Evolutionary conservation across 1,140 invertebrate species (phyloP), one percentile per base, ranked within the genome.

Genomic region (Lepidurus apus): DNA sequence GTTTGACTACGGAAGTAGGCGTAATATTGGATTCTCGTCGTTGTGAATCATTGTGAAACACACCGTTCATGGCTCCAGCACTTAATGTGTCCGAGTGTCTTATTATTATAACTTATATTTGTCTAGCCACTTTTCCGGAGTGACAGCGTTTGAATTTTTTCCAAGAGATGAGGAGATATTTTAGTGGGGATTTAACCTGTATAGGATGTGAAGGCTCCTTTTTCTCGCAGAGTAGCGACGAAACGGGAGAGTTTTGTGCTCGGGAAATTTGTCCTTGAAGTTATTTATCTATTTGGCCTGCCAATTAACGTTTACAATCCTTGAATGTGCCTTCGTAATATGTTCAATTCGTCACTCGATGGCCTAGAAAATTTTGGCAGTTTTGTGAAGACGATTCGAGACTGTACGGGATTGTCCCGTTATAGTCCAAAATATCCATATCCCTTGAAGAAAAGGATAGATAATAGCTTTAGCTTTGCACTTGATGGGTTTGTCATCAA

Each of bases 71-170:
- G 53, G 53, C 53, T 17, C n/a, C 53, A 9, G 53, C 53, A 65
- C 53, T 65, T 65, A 65, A 17, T 65, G 53, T 65, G 21, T 65
- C n/a, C 53, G 53, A 21, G 53, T 65, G 53, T 65, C 53, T 65
- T 65, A 65, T n/a, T 65, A 65, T 13, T 21, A 65, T 65, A 65
- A 9, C 53, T 65, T 65, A 1, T n/a, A 65, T 65, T 13, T 65
- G 8, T 65, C 53, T 7, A 65, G 53, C 53, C 7, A 65, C 53
- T 65, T 65, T 7, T 21, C 34, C 21, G 53, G 53, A 65, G 53
- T 65, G 53, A 21, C 2, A 34, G 4, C 34, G 34, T 34, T 34
- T 4, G 4, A 34, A 34, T 34, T 4, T 34, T 34, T 65, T 21
- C 0, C 7, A 13, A 13, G 53, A n/a, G 17, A 9, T 65, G 53